Percentiles rank a stretch among this genome's conserved stretches.
These are phyloP conservation scores for Cylas formicarius DNA, from an alignment of 1,140 invertebrate genomes.

Conservation along the genomic window DNA sequence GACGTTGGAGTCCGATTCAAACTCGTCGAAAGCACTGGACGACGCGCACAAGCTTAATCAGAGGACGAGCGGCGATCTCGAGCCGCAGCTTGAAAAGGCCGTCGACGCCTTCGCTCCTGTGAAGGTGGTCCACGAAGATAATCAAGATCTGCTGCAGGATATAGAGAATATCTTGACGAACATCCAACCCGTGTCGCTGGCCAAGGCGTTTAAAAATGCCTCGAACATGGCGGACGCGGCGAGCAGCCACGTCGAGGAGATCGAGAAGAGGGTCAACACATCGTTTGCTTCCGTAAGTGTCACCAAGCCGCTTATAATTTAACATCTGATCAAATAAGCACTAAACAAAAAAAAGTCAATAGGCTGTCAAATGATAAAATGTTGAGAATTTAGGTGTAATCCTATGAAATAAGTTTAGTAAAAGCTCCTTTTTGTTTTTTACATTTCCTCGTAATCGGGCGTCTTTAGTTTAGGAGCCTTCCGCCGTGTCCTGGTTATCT, in stretches of 20 bases:
- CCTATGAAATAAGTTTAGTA: no score
- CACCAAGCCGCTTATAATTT: no score
- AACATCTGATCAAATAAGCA: no score
- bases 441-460: no score
- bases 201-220: constrained; percentile 25
- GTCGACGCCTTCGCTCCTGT: constrained; percentile 43
- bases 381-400: no score
- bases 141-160: constrained; percentile 45
- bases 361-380: no score
- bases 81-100: constrained; percentile 44
- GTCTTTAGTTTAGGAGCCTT: no score
- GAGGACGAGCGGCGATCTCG: constrained; percentile 25
- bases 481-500: no score
- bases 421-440: no score
- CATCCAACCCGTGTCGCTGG: constrained; percentile 12
- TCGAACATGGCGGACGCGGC: constrained; percentile 32
- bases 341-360: no score
- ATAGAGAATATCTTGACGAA: constrained; percentile 43
- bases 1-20: constrained; percentile 24
- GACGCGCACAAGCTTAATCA: constrained; percentile 22
- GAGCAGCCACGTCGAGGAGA: constrained; percentile 12
- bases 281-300: constrained; percentile 21
- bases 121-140: constrained; percentile 44
- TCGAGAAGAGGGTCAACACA: constrained; percentile 18
- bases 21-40: constrained; percentile 22